These are phyloP conservation scores for Trichacis sp. DNA, from an alignment of 2,888 invertebrate species.

Conservation along the genomic window DNA sequence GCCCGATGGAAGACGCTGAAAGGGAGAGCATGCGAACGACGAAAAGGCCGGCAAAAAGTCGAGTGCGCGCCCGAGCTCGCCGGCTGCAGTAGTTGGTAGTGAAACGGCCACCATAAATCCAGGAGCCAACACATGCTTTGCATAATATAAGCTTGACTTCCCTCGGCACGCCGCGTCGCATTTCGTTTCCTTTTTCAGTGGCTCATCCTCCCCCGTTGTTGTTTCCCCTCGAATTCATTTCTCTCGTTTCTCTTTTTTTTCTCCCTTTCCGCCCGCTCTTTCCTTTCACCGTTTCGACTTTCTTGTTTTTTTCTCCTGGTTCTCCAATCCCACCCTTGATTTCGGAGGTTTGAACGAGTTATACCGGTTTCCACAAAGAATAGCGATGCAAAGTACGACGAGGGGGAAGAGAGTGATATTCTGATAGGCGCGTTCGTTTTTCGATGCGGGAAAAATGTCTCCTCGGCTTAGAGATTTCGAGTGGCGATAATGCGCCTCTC, in stretches of 20 bases:
- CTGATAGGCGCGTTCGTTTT: constrained; percentile 2
- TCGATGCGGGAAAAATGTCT: constrained; percentile 4
- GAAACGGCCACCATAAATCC: constrained; percentile 65
- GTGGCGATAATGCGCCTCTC: constrained; percentile 13
- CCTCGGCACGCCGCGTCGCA: constrained; percentile 40
- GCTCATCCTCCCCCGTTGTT: constrained; percentile 33
- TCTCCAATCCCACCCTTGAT: constrained; percentile 21
- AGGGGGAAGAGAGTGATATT: neutral
- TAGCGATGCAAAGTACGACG: constrained; percentile 40
- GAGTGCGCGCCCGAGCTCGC: constrained; percentile 29
- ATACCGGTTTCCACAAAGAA: constrained; percentile 53
- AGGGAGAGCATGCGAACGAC: constrained; percentile 20
- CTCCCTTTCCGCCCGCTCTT: constrained; percentile 9
- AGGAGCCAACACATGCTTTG: constrained; percentile 64
- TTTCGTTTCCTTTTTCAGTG: constrained; percentile 38
- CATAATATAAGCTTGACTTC: constrained; percentile 65
- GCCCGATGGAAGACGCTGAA: constrained; percentile 11
- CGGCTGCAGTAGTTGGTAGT: constrained; percentile 51
- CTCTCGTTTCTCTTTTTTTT: constrained; percentile 18
- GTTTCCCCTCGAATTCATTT: constrained; percentile 35
- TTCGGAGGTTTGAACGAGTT: constrained; percentile 51
- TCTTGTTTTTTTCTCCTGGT: constrained; percentile 18
- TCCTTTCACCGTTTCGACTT: constrained; percentile 19
- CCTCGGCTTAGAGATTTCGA: constrained; percentile 4
- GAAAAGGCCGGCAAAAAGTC: constrained; percentile 45